These are phyloP conservation scores for Liparis tanakae DNA, from an alignment of 2,797 vertebrate species.

Conservation along the genomic window DNA sequence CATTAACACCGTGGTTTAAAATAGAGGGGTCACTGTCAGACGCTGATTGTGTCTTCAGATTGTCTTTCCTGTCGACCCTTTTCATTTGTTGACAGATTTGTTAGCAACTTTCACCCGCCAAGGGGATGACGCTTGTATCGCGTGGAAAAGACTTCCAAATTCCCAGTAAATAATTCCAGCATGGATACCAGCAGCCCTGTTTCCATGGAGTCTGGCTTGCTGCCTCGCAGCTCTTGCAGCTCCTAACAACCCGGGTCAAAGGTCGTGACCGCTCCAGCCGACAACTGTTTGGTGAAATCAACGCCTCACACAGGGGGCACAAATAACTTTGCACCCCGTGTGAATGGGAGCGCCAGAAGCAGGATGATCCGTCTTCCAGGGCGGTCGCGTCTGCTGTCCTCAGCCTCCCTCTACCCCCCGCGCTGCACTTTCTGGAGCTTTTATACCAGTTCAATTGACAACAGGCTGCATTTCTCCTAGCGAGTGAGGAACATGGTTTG, in stretches of 20 bases:
- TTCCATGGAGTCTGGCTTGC: slow-evolving; percentile 67
- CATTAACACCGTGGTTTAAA: slow-evolving; percentile 59
- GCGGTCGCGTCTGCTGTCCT: slow-evolving; percentile 42
- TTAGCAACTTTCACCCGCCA: slow-evolving; percentile 12
- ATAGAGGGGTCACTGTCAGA: slow-evolving; percentile 51
- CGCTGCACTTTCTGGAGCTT: slow-evolving; percentile 49
- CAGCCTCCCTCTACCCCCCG: slow-evolving; percentile 33
- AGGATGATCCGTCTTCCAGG: slow-evolving; percentile 40
- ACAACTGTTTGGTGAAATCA: slow-evolving; percentile 77
- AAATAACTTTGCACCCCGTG: slow-evolving; percentile 74
- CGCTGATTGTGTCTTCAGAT: slow-evolving; percentile 48
- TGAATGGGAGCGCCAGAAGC: slow-evolving; percentile 52
- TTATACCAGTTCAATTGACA: slow-evolving; percentile 58
- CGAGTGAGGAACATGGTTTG: slow-evolving; percentile 65
- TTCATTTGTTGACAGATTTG: slow-evolving; percentile 39
- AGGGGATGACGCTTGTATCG: slow-evolving; percentile 16
- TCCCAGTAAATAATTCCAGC: slow-evolving; percentile 41
- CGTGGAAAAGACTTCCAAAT: slow-evolving; percentile 40
- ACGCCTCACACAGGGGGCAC: slow-evolving; percentile 66
- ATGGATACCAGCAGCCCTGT: slow-evolving; percentile 42
- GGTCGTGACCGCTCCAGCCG: slow-evolving; percentile 70
- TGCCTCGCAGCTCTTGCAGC: slow-evolving; percentile 53
- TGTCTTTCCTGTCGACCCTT: slow-evolving; percentile 4
- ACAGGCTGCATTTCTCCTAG: slow-evolving; percentile 72
- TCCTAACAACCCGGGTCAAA: slow-evolving; percentile 68